A percentile compares a stretch with the other conserved stretches of the same genome.
phyloP scores from a whole-genome alignment of 1,140 invertebrate genomes.

The Drosophila ercepeae region DNA sequence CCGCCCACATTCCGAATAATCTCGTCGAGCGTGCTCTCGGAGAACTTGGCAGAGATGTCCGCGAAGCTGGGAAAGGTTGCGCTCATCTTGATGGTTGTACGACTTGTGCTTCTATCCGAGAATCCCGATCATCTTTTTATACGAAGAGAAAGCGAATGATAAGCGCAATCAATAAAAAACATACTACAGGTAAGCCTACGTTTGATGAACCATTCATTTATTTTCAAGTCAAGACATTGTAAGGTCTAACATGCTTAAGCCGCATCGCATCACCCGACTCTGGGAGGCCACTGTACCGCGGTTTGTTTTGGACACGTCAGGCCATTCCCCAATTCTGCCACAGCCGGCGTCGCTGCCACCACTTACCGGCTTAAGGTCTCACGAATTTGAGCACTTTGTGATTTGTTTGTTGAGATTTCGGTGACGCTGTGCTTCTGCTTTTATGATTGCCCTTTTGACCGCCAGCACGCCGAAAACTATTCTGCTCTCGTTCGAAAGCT shows the following conservation, averaged over 20 bases:
- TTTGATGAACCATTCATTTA: background rate
- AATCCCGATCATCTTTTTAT: constrained; percentile 31
- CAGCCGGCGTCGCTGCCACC: constrained; percentile 6
- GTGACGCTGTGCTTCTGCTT: background rate
- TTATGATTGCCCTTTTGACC: constrained; percentile 34
- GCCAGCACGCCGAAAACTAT: constrained; percentile 4
- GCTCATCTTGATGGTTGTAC: constrained; percentile 36
- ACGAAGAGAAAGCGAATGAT: constrained; percentile 22
- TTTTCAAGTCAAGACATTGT: background rate
- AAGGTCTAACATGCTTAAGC: background rate
- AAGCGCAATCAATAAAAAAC: constrained; percentile 15
- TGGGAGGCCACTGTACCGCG: background rate
- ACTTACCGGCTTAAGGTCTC: constrained; percentile 10
- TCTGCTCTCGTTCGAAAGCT: background rate
- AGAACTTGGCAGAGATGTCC: constrained; percentile 84
- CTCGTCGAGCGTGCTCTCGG: constrained; percentile 83
- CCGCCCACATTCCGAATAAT: constrained; percentile 83
- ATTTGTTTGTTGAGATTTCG: background rate
- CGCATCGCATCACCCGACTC: background rate
- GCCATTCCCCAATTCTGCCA: background rate
- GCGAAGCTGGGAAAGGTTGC: constrained; percentile 41
- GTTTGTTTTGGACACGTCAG: constrained; percentile 57
- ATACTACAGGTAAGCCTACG: background rate
- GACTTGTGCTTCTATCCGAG: background rate
- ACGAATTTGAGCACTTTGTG: background rate